Evolutionary conservation across 2,797 vertebrate species (phyloP), one percentile per base, ranked within the genome.

Genomic region (Lacerta viridis): DNA sequence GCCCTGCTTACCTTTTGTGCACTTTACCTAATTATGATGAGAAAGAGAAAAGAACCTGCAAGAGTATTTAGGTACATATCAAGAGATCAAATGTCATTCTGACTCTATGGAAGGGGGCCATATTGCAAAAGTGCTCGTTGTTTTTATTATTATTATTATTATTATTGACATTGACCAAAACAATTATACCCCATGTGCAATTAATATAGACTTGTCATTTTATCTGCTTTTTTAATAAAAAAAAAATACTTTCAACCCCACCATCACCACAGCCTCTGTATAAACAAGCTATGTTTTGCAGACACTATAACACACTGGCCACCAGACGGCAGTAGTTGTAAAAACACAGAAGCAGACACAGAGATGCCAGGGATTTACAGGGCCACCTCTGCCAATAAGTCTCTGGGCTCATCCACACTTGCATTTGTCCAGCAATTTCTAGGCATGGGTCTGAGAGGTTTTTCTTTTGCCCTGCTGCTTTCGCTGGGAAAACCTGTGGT

Each of bases 241-340:
- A 50, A 50, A 46, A 0, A 46, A 46, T 13, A 50, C 46, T 50
- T 50, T 50, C 46, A 50, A 50, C 18, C 59, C 18, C 18, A 17
- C 59, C 59, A 17, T 20, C 18, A 20, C 59, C 59, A 17, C 59
- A 61, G 6, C 59, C 18, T 61, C 59, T 68, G 8, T 68, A 68
- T 69, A 50, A 39, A 43, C 4, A 15, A 39, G 55, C 20, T 5
- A 23, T 17, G 46, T 69, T 78, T 68, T 39, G 3, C 61, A 43
- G 46, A 18, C 13, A 0, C 36, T 39, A 27, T n/a, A n/a, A 61
- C n/a, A 76, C 3, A 33, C 61, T 5, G 59, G 90, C 85, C 91
- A 0, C 89, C 87, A 95, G 93, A 95, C 89, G 94, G 94, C 94
- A 95, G 93, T 87, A 90, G 11, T 81, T 55, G 89, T 27, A 84